Evolutionary conservation across 2,113 vertebrate species (phyloP).

Genomic region (Hippoglossus stenolepis): DNA sequence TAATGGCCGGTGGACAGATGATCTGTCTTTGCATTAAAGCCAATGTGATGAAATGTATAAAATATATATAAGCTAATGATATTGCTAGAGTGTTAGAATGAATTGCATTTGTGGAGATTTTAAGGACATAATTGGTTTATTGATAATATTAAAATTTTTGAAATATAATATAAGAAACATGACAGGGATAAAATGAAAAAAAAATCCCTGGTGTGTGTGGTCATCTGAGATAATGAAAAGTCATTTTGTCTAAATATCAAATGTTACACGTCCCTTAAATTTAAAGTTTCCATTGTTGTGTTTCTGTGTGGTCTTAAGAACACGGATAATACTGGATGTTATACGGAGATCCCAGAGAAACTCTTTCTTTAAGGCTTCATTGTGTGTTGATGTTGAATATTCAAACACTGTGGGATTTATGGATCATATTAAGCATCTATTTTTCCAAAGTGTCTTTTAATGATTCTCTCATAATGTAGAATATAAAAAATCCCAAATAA

Average conservation of each 20-base stretch:
- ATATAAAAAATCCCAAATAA: not conserved
- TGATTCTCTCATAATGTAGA: not conserved
- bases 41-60: not conserved
- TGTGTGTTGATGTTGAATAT: not conserved
- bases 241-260: not conserved
- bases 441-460: not conserved
- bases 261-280: not conserved
- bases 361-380: not conserved
- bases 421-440: not conserved
- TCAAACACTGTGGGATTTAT: not conserved
- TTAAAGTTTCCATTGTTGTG: not conserved
- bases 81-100: too few species aligned
- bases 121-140: not conserved
- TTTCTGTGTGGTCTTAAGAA: not conserved
- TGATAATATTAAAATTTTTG: not conserved
- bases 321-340: not conserved
- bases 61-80: not conserved
- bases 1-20: not conserved
- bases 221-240: not conserved
- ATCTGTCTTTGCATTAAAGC: conserved; percentile 2
- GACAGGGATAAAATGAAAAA: not conserved
- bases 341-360: not conserved
- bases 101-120: not conserved
- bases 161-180: not conserved
- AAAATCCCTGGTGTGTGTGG: too few species aligned